Evolutionary conservation across 1,140 invertebrate species (phyloP), one percentile per base, ranked within the genome.

Genomic region (Dendrolimus kikuchii): DNA sequence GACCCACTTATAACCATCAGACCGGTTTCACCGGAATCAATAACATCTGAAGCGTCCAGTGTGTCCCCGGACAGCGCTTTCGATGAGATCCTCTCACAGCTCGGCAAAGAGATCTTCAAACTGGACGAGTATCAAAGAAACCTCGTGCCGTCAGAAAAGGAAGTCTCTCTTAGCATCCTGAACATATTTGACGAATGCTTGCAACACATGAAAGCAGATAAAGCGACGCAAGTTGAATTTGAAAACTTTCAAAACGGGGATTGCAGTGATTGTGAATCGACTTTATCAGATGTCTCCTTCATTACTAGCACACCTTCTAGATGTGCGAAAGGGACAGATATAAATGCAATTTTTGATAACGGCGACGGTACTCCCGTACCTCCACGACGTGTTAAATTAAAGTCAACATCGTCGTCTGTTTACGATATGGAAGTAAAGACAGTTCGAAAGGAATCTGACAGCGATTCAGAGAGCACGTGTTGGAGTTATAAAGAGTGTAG

Each of bases 101-200:
- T 87, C 9, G 87, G 84, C 41, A 82, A 82, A 44, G 87, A 88
- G 57, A 87, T 87, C 38, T 86, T 71, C 64, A 79, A 86, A 52
- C 70, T 88, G 39, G 83, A 88, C 57, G 74, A 83, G 49, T 87
- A 86, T 62, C 84, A 86, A 55, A 71, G 75, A 49, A 76, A 79
- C 48, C 68, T 86, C 38, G 66, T 58, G 6, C 82, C 81, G 5
- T 38, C 62, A n/a, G 70, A 76, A 49, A 66, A 74, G 45, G 68
- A 77, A 60, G 65, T 86, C n/a, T 76, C 79, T 5, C 60, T 71
- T 7, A 85, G 85, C 59, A 79, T 81, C 59, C 60, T 88, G 7
- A 78, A 87, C 60, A 79, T 88, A 53, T 88, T 88, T 58, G 83
- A 87, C 66, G 77, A 86, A 55, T 84, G 85, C 57, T 54, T 84